Evolutionary conservation across 2,797 vertebrate species (phyloP).

Genomic region (Echiichthys vipera): DNA sequence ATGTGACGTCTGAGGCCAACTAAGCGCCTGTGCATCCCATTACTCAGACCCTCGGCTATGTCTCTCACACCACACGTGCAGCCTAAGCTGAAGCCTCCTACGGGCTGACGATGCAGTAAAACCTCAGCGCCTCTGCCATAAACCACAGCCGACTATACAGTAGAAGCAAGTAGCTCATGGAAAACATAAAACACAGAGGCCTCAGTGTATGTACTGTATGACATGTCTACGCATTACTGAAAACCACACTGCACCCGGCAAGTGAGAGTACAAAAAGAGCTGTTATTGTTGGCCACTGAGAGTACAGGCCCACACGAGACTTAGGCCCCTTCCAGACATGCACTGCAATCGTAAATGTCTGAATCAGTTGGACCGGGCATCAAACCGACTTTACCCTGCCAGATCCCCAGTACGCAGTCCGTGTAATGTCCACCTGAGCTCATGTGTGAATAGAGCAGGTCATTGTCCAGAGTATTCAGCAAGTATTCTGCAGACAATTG

Average conservation of each 20-base stretch:
- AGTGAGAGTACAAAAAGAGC: constrained; percentile 46
- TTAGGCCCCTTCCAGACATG: too few relatives aligned
- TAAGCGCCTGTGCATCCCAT: constrained; percentile 47
- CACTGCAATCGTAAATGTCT: too few relatives aligned
- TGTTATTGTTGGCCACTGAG: constrained; percentile 54
- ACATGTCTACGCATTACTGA: constrained; percentile 50
- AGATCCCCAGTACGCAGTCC: too few relatives aligned
- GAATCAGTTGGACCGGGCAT: too few relatives aligned
- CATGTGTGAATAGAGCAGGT: too few relatives aligned
- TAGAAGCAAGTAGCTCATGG: constrained; percentile 54
- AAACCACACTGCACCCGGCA: constrained; percentile 53
- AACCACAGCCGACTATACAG: constrained; percentile 55
- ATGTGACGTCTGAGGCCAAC: constrained; percentile 35
- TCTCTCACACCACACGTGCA: constrained; percentile 39
- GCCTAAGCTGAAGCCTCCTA: constrained; percentile 32
- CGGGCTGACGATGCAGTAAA: constrained; percentile 47
- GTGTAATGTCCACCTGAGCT: too few relatives aligned
- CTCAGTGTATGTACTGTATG: constrained; percentile 23
- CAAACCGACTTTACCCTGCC: too few relatives aligned
- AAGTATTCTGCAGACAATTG: too few relatives aligned
- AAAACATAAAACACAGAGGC: constrained; percentile 68
- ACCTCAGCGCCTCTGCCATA: constrained; percentile 43
- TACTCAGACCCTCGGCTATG: constrained; percentile 38
- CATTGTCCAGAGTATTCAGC: too few relatives aligned
- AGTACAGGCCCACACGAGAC: constrained; percentile 50